These are phyloP conservation scores for Neosilurus mollespiculum DNA, from an alignment of 2,797 vertebrate species.

Conservation along the genomic window DNA sequence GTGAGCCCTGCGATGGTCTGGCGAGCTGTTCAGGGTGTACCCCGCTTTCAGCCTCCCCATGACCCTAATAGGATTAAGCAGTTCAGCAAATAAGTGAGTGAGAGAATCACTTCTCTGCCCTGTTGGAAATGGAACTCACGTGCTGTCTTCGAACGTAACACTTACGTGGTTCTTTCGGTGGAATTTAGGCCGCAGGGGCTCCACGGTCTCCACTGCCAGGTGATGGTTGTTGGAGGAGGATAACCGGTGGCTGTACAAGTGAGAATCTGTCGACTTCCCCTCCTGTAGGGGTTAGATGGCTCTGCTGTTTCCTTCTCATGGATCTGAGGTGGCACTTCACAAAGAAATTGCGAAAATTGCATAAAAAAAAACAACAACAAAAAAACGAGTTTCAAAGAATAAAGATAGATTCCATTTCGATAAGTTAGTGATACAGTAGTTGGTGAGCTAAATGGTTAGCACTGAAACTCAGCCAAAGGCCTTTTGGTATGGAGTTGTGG, in stretches of 20 bases:
- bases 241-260: constrained; percentile 90
- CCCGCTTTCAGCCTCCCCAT: no score
- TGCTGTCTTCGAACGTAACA: neutral
- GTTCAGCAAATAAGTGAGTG: neutral
- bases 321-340: constrained; percentile 88
- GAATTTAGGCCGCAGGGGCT: constrained; percentile 86
- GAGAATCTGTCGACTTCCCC: constrained; percentile 88
- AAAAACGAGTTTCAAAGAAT: neutral
- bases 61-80: no score
- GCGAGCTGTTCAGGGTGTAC: no score
- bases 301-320: constrained; percentile 93
- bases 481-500: no score
- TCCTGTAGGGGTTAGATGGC: constrained; percentile 84
- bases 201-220: constrained; percentile 95
- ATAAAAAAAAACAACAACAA: neutral
- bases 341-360: constrained; percentile 26
- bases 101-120: neutral
- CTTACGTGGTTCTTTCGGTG: constrained; percentile 82
- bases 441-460: no score
- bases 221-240: constrained; percentile 78
- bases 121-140: neutral
- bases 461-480: no score
- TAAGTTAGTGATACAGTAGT: neutral
- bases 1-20: no score
- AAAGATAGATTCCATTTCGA: neutral